Conservation (phyloP, 2,888 invertebrate genomes). For the Sussaba pulchella region DNA sequence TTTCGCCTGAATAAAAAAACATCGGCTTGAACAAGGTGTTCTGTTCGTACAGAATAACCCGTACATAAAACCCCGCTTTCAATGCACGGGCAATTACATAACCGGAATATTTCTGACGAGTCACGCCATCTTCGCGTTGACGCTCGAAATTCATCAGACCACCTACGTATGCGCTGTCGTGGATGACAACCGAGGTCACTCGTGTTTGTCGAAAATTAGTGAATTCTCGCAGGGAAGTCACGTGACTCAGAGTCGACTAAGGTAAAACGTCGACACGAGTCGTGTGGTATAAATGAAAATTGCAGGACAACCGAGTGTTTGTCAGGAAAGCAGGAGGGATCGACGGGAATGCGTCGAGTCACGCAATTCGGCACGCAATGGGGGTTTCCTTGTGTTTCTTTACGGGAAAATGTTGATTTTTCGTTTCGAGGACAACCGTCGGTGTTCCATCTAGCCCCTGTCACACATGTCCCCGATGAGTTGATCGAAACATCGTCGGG, state of each 20-base stretch:
- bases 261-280: not conserved
- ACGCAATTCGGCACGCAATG: not conserved
- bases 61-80: too few relatives aligned
- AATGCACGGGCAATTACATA: too few relatives aligned
- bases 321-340: constrained; percentile 5
- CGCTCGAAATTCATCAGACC: too few relatives aligned
- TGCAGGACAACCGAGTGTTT: constrained; percentile 3
- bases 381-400: constrained; percentile 57
- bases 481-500: too few relatives aligned
- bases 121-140: too few relatives aligned
- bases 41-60: too few relatives aligned
- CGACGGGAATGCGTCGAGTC: constrained; percentile 34
- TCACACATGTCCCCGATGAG: not conserved
- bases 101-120: too few relatives aligned
- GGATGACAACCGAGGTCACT: not conserved
- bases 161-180: too few relatives aligned
- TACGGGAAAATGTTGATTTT: constrained; percentile 65
- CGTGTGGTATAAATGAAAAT: not conserved
- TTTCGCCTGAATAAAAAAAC: too few relatives aligned
- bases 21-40: too few relatives aligned
- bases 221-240: constrained; percentile 5
- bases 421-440: constrained; percentile 60
- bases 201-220: constrained; percentile 24
- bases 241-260: not conserved
- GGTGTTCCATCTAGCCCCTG: constrained; percentile 9